A percentile compares a stretch with the other conserved stretches of the same genome.
Conservation (phyloP, 1,140 invertebrate genomes). For the Solen grandis region DNA sequence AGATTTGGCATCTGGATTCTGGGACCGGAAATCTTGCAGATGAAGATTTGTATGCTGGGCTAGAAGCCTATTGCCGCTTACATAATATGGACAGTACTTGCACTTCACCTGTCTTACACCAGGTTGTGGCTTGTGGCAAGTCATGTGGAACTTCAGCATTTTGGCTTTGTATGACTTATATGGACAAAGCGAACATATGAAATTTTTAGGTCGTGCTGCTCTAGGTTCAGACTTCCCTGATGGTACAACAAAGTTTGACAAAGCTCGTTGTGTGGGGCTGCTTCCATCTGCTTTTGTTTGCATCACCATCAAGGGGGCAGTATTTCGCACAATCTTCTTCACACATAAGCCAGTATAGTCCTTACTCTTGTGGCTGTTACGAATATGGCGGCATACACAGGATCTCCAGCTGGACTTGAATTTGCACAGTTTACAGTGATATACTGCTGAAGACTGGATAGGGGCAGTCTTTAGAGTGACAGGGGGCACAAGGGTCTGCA, state of each 20-base stretch:
- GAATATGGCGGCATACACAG: slow-evolving; percentile 66
- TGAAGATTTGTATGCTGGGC: slow-evolving; percentile 80
- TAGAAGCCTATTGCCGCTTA: slow-evolving; percentile 82
- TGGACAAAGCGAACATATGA: slow-evolving; percentile 88
- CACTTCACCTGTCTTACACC: slow-evolving; percentile 88
- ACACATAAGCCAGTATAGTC: slow-evolving; percentile 49
- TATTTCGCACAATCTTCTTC: slow-evolving; percentile 45
- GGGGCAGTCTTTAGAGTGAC: no score
- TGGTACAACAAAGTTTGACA: not conserved
- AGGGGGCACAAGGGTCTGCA: no score
- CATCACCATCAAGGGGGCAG: no score
- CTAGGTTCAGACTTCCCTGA: slow-evolving; percentile 4
- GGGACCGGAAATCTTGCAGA: slow-evolving; percentile 56
- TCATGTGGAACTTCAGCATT: slow-evolving; percentile 86
- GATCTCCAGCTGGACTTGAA: slow-evolving; percentile 65
- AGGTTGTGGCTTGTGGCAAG: slow-evolving; percentile 87
- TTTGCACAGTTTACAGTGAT: slow-evolving; percentile 71
- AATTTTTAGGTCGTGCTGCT: slow-evolving; percentile 60
- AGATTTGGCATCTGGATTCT: not conserved
- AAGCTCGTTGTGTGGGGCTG: not conserved
- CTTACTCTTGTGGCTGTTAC: slow-evolving; percentile 60
- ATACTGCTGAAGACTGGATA: slow-evolving; percentile 47
- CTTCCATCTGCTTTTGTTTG: no score
- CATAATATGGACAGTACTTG: slow-evolving; percentile 90
- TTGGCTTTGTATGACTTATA: slow-evolving; percentile 86